Conservation (phyloP, 2,797 vertebrate species). For the Diplodus puntazzo region DNA sequence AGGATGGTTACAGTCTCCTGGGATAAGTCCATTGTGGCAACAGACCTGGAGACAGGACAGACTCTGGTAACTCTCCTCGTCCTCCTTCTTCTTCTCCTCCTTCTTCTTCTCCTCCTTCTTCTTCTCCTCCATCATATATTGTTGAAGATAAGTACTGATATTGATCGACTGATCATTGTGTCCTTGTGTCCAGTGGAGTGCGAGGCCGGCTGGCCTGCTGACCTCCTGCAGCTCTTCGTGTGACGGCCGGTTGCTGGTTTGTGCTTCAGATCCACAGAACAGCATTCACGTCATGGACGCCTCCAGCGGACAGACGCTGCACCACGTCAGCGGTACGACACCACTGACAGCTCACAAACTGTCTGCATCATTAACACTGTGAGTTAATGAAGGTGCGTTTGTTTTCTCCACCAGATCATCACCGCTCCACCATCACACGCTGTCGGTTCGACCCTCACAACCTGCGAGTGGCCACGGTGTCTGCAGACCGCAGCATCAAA, state of each 20-base stretch:
- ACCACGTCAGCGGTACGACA: constrained; percentile 72
- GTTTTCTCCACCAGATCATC: constrained; percentile 76
- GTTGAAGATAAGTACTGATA: no score
- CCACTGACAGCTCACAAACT: fast-evolving
- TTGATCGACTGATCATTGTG: neutral
- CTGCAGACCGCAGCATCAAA: constrained; percentile 82
- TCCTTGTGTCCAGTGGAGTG: constrained; percentile 77
- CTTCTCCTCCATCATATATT: no score
- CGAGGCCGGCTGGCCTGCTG: constrained; percentile 72
- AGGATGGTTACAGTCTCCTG: constrained; percentile 87
- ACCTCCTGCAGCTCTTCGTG: constrained; percentile 83
- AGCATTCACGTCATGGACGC: constrained; percentile 71
- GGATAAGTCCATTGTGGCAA: constrained; percentile 83
- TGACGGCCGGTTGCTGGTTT: constrained; percentile 81
- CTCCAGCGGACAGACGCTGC: constrained; percentile 53
- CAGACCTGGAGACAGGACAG: constrained; percentile 86
- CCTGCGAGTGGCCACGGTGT: constrained; percentile 83
- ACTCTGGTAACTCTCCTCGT: constrained; percentile 73
- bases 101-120: neutral
- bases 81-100: neutral
- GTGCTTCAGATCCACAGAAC: constrained; percentile 77
- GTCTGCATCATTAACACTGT: no score
- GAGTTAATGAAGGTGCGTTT: neutral
- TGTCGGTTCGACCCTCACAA: constrained; percentile 86
- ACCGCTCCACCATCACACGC: constrained; percentile 80